These are phyloP conservation scores for Melitaea cinxia DNA, from an alignment of 1,140 invertebrate genomes.

Conservation along the genomic window DNA sequence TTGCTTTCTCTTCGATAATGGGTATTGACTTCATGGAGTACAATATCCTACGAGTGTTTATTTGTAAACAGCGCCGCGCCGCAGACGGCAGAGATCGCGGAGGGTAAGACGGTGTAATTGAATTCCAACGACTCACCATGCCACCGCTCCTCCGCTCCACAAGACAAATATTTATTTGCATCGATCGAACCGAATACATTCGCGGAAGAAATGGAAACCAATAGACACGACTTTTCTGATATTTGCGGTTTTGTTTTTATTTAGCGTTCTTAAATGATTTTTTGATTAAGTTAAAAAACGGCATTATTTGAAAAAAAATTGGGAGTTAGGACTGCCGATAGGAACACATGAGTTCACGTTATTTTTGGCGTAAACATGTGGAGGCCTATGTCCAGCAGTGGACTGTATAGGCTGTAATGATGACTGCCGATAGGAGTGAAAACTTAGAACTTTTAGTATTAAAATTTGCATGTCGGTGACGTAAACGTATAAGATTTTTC, in stretches of 20 bases:
- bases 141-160: too few relatives aligned
- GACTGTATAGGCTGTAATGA: too few relatives aligned
- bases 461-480: too few relatives aligned
- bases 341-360: too few relatives aligned
- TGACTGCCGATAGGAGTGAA: too few relatives aligned
- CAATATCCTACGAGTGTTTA: constrained; percentile 2
- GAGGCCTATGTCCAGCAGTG: too few relatives aligned
- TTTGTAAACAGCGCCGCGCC: constrained; percentile 1
- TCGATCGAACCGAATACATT: constrained; percentile 7
- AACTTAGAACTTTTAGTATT: too few relatives aligned
- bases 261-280: background rate
- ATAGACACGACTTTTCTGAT: constrained; percentile 10
- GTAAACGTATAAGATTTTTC: too few relatives aligned
- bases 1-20: background rate
- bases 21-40: constrained; percentile 5
- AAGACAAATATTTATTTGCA: constrained; percentile 16
- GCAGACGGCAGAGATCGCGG: background rate
- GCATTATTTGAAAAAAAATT: too few relatives aligned
- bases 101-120: constrained; percentile 10
- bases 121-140: constrained; percentile 4
- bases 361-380: too few relatives aligned
- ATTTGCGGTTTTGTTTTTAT: constrained; percentile 3
- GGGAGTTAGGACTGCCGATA: too few relatives aligned
- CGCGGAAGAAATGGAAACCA: constrained; percentile 12
- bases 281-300: background rate